Base-by-base conservation (phyloP, 2,888 invertebrate genomes). In the Tenthredo livida region DNA sequence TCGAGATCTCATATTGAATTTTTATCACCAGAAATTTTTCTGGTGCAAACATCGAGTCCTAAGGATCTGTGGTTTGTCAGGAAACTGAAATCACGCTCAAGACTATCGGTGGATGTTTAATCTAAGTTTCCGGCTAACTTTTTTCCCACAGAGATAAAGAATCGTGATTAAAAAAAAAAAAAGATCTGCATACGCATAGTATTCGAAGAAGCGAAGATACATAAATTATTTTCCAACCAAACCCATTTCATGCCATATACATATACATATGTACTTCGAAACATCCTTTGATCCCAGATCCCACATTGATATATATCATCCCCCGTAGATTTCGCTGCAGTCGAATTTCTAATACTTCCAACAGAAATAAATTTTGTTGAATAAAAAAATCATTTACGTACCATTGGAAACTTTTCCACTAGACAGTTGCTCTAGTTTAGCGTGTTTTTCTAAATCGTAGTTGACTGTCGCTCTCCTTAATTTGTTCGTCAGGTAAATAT, bases 401-500 rank as follows among this genome's bases (percentile, higher is more conserved):
- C 80, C 80, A 61, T 37, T 80, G 4, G 80, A 43, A 40, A 40
- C 40, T 80, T 80, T 80, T 80, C 61, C 80, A 61, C 40, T 21
- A 17, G 61, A 40, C 2, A 90, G 86, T 85, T 91, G 91, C 7
- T 93, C 92, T 29, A 92, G 89, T 85, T 93, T 93, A 5, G 91
- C 88, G 84, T 93, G 92, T 67, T 91, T 93, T 85, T 93, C 93
- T 84, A 92, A 84, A 84, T 93, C 93, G 86, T 91, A 93, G n/a
- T 89, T 88, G 75, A 88, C 84, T 47, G 87, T 88, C 78, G 87
- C 89, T 0, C 87, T 87, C 0, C 86, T 85, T 5, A 89, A 86
- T 84, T 89, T 90, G 80, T 87, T 90, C 10, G 89, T 87, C 29
- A 93, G 85, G 86, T 94, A 95, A 90, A 96, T 93, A 93, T 97